Evolutionary conservation across 2,888 invertebrate species (phyloP).

Genomic region (Macrosiphum euphorbiae): DNA sequence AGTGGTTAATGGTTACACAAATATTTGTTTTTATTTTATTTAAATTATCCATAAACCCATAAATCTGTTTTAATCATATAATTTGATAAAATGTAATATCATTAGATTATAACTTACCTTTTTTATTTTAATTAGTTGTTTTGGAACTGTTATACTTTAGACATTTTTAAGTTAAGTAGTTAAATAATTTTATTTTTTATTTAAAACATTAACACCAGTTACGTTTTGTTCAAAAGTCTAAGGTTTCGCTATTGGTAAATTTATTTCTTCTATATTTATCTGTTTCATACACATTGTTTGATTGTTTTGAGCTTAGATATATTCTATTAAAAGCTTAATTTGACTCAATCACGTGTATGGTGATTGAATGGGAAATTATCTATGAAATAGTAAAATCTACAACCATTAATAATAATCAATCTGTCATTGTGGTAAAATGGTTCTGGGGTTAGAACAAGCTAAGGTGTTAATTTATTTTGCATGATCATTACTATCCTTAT

Average conservation of each 20-base stretch:
- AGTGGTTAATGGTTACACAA: constrained; percentile 61
- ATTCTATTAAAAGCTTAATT: constrained; percentile 54
- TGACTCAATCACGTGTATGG: constrained; percentile 30
- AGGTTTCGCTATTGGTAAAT: constrained; percentile 64
- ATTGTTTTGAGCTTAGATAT: constrained; percentile 59
- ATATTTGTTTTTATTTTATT: constrained; percentile 22
- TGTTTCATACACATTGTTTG: constrained; percentile 48
- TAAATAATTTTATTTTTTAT: constrained; percentile 57
- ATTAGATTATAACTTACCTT: constrained; percentile 46
- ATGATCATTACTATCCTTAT: constrained; percentile 46
- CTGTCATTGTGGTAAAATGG: constrained; percentile 51
- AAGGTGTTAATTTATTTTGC: constrained; percentile 58
- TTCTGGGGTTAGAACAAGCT: constrained; percentile 58
- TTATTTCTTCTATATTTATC: constrained; percentile 62
- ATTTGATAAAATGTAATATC: constrained; percentile 47
- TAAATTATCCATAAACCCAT: no score
- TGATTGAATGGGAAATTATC: constrained; percentile 32
- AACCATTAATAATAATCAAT: constrained; percentile 25
- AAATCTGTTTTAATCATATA: constrained; percentile 34
- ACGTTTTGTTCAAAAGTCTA: constrained; percentile 60
- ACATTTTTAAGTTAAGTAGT: constrained; percentile 52
- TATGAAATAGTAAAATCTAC: constrained; percentile 11
- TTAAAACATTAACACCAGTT: constrained; percentile 63
- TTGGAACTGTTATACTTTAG: constrained; percentile 53
- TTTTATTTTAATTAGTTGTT: constrained; percentile 27